Evolutionary conservation across 2,888 invertebrate genomes (phyloP).

Genomic region (Platycheirus rosarum): DNA sequence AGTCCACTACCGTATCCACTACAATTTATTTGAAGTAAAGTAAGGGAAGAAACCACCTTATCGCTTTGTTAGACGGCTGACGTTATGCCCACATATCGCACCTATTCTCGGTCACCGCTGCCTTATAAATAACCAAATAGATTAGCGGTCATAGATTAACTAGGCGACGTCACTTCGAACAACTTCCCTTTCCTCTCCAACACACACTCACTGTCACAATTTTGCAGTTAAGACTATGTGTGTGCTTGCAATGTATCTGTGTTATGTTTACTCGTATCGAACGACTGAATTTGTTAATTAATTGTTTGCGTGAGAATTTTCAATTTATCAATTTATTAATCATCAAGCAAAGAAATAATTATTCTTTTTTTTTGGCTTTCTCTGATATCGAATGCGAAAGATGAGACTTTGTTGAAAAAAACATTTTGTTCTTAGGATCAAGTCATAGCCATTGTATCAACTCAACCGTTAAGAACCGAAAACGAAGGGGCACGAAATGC

Average conservation of each 20-base stretch:
- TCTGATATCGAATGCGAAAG: too few relatives aligned
- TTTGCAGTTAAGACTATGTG: not conserved
- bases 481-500: too few relatives aligned
- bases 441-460: too few relatives aligned
- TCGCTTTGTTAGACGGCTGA: conserved; percentile 53
- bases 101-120: conserved; percentile 41
- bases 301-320: conserved; percentile 72
- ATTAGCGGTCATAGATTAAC: conserved; percentile 70
- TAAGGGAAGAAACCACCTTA: conserved; percentile 32
- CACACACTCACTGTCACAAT: not conserved
- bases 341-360: conserved; percentile 63
- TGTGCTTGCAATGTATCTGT: conserved; percentile 27
- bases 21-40: too few relatives aligned
- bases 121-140: conserved; percentile 69
- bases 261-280: conserved; percentile 42
- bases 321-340: conserved; percentile 74
- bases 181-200: conserved; percentile 24
- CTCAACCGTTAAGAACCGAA: too few relatives aligned
- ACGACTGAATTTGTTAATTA: conserved; percentile 68
- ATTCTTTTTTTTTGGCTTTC: conserved; percentile 17
- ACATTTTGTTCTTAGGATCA: too few relatives aligned
- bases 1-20: too few relatives aligned
- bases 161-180: conserved; percentile 63
- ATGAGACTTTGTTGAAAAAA: too few relatives aligned
- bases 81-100: conserved; percentile 70